Evolutionary conservation across 2,113 vertebrate genomes (phyloP).

Genomic region (Calidris pygmaea): DNA sequence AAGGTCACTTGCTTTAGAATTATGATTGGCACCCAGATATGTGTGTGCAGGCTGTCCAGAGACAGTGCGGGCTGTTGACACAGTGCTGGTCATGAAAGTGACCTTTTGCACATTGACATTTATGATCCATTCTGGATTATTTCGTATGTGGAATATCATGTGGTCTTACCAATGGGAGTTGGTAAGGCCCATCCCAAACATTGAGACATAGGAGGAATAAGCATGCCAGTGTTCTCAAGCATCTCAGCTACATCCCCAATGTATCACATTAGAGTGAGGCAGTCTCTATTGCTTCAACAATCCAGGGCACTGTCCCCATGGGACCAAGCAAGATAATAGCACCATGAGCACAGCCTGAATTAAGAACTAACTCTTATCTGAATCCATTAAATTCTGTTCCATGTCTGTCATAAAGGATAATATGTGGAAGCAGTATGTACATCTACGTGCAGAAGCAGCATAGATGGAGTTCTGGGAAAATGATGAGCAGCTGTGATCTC

Average conservation of each 20-base stretch:
- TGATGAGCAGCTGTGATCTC: not conserved
- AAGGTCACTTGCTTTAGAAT: not conserved
- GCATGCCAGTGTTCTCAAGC: not conserved
- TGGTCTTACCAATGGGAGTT: not conserved
- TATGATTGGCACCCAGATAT: not conserved
- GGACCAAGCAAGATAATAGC: not conserved
- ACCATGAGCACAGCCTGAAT: not conserved
- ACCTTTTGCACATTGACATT: slow-evolving; percentile 9
- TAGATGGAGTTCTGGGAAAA: not conserved
- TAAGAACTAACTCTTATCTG: not conserved
- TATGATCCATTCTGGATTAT: not conserved
- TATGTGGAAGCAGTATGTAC: not conserved
- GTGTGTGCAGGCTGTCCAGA: not conserved
- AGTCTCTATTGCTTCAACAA: not conserved
- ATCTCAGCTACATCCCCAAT: not conserved
- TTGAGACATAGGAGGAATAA: not conserved
- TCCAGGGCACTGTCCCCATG: not conserved
- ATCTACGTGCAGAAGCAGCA: not conserved
- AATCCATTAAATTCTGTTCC: not conserved
- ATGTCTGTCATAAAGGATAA: not conserved
- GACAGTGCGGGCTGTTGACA: not conserved
- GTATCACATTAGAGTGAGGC: not conserved
- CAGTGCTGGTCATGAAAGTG: not conserved
- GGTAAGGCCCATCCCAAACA: not conserved
- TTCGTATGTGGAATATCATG: not conserved